Evolutionary conservation across 2,797 vertebrate genomes (phyloP), one percentile per base, ranked within the genome.

Genomic region (Rallus crepitans): DNA sequence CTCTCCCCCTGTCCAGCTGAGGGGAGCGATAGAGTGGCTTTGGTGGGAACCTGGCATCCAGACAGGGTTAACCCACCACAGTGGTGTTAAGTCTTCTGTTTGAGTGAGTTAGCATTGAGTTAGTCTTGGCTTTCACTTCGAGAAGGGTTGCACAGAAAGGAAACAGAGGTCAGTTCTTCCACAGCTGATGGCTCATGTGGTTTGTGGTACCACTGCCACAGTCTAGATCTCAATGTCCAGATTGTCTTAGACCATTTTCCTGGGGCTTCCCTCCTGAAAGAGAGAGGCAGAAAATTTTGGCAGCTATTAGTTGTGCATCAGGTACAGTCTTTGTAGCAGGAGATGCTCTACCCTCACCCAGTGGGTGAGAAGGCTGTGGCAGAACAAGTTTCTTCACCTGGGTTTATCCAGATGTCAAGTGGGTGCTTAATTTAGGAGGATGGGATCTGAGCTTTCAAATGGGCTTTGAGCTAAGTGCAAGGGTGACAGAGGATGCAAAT

Each of bases 261-360:
- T 65, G 24, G 42, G 40, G 31, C 31, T 79, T 93, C 37, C 9
- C 30, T 61, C 45, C 24, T 45, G 56, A n/a, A 77, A 28, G 5
- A 39, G 15, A 45, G 37, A 59, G 30, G 39, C 52, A 64, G 30
- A 53, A 64, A 81, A 20, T 35, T 12, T 56, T 78, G 55, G 69
- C 28, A 83, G 35, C 7, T 25, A 24, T 12, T 20, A 7, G 16
- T 9, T 53, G 9, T 42, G 25, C 40, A 23, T 31, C 31, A 27
- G 30, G 15, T 53, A 3, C 2, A 4, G 66, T 27, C 56, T n/a
- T 52, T 4, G 0, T 39, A 23, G 4, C 5, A 8, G 70, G 45
- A 84, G 50, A 40, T 6, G 11, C 61, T 37, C 15, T n/a, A 28
- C 73, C 17, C 2, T 21, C 9, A 21, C n/a, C 12, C 6, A 2